phyloP scores from a whole-genome alignment of 2,797 vertebrate genomes.

The Loris lydekkerianus region DNA sequence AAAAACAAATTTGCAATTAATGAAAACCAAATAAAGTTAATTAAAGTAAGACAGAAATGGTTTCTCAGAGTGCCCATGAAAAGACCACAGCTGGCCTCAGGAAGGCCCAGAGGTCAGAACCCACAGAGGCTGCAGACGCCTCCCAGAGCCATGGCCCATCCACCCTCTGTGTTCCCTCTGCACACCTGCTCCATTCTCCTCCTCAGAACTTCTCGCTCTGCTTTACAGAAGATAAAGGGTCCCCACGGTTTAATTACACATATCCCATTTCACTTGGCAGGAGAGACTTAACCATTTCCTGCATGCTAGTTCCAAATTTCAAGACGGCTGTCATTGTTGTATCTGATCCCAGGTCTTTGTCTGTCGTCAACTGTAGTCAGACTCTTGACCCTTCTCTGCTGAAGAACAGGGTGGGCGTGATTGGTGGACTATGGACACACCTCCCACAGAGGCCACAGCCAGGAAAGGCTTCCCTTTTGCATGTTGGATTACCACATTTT shows the following conservation, averaged over 20 bases:
- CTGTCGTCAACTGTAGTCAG: no score
- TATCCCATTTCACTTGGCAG: neutral
- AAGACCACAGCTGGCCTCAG: neutral
- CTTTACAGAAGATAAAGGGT: neutral
- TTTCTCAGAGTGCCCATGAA: neutral
- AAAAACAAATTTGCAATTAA: neutral
- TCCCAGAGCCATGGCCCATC: no score
- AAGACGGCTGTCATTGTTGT: neutral
- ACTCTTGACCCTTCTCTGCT: neutral
- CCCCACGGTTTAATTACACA: neutral
- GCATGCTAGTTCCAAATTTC: neutral
- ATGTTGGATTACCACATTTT: neutral
- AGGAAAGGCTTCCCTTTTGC: neutral
- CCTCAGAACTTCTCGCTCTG: neutral
- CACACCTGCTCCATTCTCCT: neutral
- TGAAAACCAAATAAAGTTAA: neutral
- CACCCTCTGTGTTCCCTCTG: neutral
- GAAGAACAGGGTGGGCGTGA: neutral
- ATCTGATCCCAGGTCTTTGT: no score
- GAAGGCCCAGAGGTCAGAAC: neutral
- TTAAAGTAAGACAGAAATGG: neutral
- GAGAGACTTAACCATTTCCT: neutral
- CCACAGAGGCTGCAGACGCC: neutral
- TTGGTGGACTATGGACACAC: neutral
- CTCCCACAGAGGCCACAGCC: neutral